A percentile compares a stretch with the other conserved stretches of the same genome.
phyloP scores from a whole-genome alignment of 2,888 invertebrate genomes.

The Hydriomena furcata region DNA sequence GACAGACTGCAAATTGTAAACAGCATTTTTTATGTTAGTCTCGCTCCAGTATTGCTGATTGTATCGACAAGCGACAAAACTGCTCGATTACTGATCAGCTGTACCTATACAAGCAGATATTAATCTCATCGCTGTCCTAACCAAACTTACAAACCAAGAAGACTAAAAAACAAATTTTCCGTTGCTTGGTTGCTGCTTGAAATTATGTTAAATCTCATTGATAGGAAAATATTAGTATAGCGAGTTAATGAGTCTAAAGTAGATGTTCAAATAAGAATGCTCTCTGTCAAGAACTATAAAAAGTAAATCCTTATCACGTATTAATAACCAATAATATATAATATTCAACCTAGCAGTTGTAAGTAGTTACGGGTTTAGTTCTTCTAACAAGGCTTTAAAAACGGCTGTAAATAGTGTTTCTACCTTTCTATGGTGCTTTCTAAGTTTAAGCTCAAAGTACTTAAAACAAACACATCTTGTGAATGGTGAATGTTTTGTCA shows the following conservation, averaged over 20 bases:
- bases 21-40: too few relatives aligned
- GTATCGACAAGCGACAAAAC: too few relatives aligned
- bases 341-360: conserved; percentile 12
- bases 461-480: conserved; percentile 33
- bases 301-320: not conserved
- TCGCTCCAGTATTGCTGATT: too few relatives aligned
- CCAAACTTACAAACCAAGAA: too few relatives aligned
- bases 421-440: conserved; percentile 58
- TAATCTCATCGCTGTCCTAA: not conserved
- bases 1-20: too few relatives aligned
- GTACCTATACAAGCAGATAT: too few relatives aligned
- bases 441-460: conserved; percentile 44
- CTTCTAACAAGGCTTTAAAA: conserved; percentile 30
- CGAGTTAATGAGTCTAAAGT: too few relatives aligned
- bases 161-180: not conserved
- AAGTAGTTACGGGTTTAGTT: conserved; percentile 27
- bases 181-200: too few relatives aligned
- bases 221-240: too few relatives aligned
- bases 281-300: not conserved
- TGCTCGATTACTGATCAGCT: too few relatives aligned
- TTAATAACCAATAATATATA: conserved; percentile 1
- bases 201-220: too few relatives aligned
- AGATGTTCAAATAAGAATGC: not conserved
- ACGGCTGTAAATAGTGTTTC: conserved; percentile 40
- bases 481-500: conserved; percentile 26